Conservation (phyloP, 2,888 invertebrate species). For the Drosophila anceps region DNA sequence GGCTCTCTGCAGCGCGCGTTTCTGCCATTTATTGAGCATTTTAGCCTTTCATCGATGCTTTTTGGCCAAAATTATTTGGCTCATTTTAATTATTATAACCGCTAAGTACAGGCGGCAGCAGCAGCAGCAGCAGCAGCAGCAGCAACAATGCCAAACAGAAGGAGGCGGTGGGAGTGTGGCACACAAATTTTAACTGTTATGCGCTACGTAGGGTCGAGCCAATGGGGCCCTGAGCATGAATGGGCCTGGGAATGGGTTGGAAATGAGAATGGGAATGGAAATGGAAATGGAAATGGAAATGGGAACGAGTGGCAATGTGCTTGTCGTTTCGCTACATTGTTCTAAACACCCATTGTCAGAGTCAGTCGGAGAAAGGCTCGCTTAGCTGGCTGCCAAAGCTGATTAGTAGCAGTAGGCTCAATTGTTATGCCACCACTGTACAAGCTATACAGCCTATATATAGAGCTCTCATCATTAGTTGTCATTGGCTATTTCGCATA, state of each 20-base stretch:
- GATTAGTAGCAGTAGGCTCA: conserved; percentile 7
- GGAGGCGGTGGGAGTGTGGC: conserved; percentile 18
- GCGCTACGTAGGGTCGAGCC: conserved; percentile 39
- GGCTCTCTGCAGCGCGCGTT: conserved; percentile 34
- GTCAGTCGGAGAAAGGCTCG: neutral
- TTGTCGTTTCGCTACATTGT: conserved; percentile 29
- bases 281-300: neutral
- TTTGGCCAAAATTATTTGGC: conserved; percentile 78
- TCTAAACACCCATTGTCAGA: conserved; percentile 14
- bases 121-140: conserved; percentile 39
- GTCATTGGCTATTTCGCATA: neutral
- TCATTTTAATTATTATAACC: conserved; percentile 82
- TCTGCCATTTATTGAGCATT: conserved; percentile 77
- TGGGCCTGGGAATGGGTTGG: neutral
- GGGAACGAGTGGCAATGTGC: conserved; percentile 11
- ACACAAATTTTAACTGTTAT: conserved; percentile 77
- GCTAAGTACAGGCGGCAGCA: conserved; percentile 65
- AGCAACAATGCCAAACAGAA: conserved; percentile 40
- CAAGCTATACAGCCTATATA: neutral
- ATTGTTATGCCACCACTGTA: conserved; percentile 5
- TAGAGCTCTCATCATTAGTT: neutral
- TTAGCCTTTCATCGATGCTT: conserved; percentile 81
- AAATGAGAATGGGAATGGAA: neutral
- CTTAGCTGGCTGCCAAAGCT: neutral
- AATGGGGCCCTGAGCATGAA: conserved; percentile 3